Percentiles rank a stretch among this genome's conserved stretches.
phyloP scores from a whole-genome alignment of 1,140 invertebrate genomes.

The Drosophila lowei region DNA sequence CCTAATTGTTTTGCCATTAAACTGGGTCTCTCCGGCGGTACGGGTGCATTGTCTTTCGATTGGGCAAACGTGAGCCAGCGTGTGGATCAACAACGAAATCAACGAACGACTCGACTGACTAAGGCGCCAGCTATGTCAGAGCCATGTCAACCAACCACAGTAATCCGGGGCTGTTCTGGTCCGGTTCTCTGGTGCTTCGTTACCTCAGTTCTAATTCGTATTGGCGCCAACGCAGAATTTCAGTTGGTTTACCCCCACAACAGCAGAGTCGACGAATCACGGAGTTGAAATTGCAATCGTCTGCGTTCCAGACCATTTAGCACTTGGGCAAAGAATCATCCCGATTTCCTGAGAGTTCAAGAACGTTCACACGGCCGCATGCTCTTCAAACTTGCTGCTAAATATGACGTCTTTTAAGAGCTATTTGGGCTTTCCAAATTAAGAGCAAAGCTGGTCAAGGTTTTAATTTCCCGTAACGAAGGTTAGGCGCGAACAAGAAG shows the following conservation, averaged over 20 bases:
- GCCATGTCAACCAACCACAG: constrained; percentile 58
- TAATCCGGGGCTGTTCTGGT: constrained; percentile 56
- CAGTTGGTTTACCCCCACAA: constrained; percentile 18
- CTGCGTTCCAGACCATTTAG: constrained; percentile 68
- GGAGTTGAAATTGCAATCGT: constrained; percentile 18
- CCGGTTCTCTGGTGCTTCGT: constrained; percentile 55
- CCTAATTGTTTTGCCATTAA: constrained; percentile 79
- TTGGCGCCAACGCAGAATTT: constrained; percentile 56
- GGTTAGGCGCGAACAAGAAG: constrained; percentile 15
- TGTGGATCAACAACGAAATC: not conserved
- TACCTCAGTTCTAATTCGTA: constrained; percentile 62
- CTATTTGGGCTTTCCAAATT: constrained; percentile 45
- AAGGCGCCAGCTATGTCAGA: constrained; percentile 57
- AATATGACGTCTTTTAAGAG: constrained; percentile 53
- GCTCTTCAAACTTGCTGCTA: not conserved
- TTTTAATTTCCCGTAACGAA: constrained; percentile 69
- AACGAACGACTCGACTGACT: constrained; percentile 56
- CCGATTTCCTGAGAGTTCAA: constrained; percentile 54
- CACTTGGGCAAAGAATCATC: constrained; percentile 41
- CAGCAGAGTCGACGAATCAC: not conserved
- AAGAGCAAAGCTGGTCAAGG: constrained; percentile 57
- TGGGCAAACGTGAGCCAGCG: constrained; percentile 6
- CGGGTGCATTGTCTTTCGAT: constrained; percentile 62
- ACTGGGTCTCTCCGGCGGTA: constrained; percentile 16
- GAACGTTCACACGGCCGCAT: constrained; percentile 58